Evolutionary conservation across 2,797 vertebrate species (phyloP), one percentile per base, ranked within the genome.

Genomic region (Semotilus atromaculatus): DNA sequence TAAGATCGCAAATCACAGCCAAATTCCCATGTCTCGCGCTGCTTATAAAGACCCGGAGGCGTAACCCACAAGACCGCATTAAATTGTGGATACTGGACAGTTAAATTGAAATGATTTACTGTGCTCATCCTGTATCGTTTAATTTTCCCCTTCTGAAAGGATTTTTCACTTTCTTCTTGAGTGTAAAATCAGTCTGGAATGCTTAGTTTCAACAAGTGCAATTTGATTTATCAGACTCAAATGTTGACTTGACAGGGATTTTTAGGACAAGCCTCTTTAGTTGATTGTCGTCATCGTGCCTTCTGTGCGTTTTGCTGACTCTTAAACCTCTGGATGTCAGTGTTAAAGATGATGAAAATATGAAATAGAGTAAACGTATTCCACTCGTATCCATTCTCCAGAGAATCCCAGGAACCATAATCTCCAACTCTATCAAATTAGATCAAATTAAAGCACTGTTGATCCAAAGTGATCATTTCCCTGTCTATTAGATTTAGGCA

Each of bases 91-190:
- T 85, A 66, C 75, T 85, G 82, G 86, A 89, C 85, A 80, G 83
- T 89, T 86, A 90, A 85, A 89, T 85, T 81, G 85, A 64, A 80
- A 34, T 85, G 86, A 90, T 89, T 87, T 88, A 90, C 80, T 70
- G 51, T 73, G 60, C 74, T 89, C 83, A 84, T 86, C 83, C 84
- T 68, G 70, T 51, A 34, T 71, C 80, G 73, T 81, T 88, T 86
- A 74, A 80, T 90, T 83, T 86, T 84, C 76, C 74, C 73, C 68
- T 60, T 70, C 66, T n/a, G 48, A 77, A 76, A 34, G 29, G 31
- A 71, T 70, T 80, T 83, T 79, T 64, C 53, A 78, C 48, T 78
- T 62, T 82, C 29, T 85, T 78, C 67, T 75, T 64, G 62, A 68
- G 76, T 72, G 76, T 64, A 55, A 83, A 78, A 31, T 48, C 51